Evolutionary conservation across 2,113 vertebrate species (phyloP), one percentile per base, ranked within the genome.

Genomic region (Cavia porcellus): DNA sequence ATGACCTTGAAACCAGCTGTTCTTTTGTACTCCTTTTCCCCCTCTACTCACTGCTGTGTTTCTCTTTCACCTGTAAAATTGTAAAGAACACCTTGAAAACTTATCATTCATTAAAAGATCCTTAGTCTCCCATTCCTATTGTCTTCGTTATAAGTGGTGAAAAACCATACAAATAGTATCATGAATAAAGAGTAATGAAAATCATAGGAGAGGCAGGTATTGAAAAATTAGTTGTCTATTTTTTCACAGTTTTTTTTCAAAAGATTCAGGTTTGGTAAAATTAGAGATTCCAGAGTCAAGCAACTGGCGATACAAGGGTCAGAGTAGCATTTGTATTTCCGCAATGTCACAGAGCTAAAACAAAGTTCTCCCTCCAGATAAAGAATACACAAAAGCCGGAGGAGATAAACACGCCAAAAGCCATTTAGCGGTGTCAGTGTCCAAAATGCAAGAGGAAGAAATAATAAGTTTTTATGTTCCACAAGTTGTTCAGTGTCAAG

Each of bases 1-100:
- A 0, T 93, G 97, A 97, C 96, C 96, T 97, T 75, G 89, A 91
- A 94, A 66, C 32, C 83, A 86, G 70, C 52, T 68, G 86, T 80
- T 94, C 72, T 10, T 25, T 35, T 30, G 1, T 50, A 55, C 80
- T 82, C 22, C 38, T 64, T 38, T 35, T 55, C 70, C 57, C 3
- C 59, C 25, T 61, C n/a, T n/a, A 45, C 80, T 89, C 66, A 79
- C 66, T 32, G 79, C 79, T 86, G n/a, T 24, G 0, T 93, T 85
- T 84, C 35, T 86, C 61, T 89, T 81, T 81, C 28, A 68, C 28
- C 20, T 80, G 75, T 30, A 89, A 68, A 96, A 32, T 52, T 87
- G 25, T 66, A 79, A 74, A 62, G 32, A 20, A 66, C 15, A 89
- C 25, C 20, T 83, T 79, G 42, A 24, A 70, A 90, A 32, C 82